Conservation (phyloP, 2,113 vertebrate species). For the Cyanoramphus novaezelandiae region DNA sequence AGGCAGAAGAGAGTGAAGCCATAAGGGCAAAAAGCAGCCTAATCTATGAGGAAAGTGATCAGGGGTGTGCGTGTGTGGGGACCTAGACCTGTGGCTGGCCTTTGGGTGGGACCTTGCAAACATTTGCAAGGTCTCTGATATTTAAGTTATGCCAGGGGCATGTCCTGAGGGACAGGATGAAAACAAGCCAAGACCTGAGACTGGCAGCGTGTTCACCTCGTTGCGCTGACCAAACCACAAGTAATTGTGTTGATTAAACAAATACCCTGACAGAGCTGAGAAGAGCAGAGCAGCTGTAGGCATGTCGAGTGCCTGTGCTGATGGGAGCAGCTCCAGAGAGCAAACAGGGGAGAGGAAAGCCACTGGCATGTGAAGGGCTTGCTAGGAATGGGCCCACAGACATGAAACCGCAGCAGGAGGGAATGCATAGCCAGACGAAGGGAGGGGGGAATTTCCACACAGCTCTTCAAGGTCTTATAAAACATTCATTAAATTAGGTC, state of each 20-base stretch:
- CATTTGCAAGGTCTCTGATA: neutral
- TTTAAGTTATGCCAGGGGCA: neutral
- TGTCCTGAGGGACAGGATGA: neutral
- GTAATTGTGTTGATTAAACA: neutral
- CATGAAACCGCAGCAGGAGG: neutral
- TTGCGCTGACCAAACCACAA: neutral
- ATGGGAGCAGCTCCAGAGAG: slow-evolving; percentile 32
- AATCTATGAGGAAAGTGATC: neutral
- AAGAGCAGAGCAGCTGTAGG: slow-evolving; percentile 7
- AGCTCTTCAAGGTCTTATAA: slow-evolving; percentile 8
- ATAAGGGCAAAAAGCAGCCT: fast-evolving
- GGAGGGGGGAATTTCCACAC: slow-evolving; percentile 32
- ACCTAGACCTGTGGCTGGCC: neutral
- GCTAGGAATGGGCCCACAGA: slow-evolving; percentile 12
- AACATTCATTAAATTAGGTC: slow-evolving; percentile 34
- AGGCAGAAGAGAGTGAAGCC: neutral
- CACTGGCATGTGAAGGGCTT: slow-evolving; percentile 11
- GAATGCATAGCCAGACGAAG: neutral
- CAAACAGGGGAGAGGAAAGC: slow-evolving; percentile 4
- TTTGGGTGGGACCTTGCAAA: neutral
- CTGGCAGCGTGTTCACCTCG: neutral
- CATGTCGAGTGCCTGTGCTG: neutral
- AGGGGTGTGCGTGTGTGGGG: fast-evolving
- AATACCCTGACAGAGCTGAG: neutral
- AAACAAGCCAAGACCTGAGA: neutral